Base-by-base conservation (phyloP, 2,113 vertebrate species). In the Cepphus grylle region DNA sequence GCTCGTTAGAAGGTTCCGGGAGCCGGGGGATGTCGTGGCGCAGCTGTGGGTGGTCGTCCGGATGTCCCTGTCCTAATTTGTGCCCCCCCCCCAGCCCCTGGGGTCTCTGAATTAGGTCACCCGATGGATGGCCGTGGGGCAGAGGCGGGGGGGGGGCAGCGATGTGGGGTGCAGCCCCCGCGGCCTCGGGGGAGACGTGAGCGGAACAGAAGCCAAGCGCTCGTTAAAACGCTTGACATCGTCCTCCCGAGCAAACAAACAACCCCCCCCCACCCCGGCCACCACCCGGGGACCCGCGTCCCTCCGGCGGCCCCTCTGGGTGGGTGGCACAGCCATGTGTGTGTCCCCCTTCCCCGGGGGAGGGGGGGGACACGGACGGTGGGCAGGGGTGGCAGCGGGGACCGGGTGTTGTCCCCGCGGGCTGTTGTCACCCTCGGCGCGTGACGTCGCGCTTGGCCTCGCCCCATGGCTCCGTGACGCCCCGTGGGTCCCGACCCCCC, bases 41-140 rank as follows among this genome's bases (percentile, higher is more conserved):
- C 95, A 96, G 94, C 86, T 95, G 97, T 98, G 98, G 98, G 98
- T 98, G 98, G 98, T 98, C 98, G 97, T 8, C 97, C 96, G 95
- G 36, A 74, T 90, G 95, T 97, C 98, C 98, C 97, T 94, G 97
- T 97, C 98, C 98, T 98, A 96, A 96, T 98, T 98, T 98, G 98
- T 98, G 95, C 45, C 63, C n/a, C 65, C 63, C 47, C 32, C 32
- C 49, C 67, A 69, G 56, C 65, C 67, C 87, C 58, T 47, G 42
- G 66, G 42, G 30, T 38, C 79, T 88, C 93, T 21, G 70, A 93
- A 95, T 65, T 93, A 84, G 96, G 93, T 94, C 95, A 94, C 56
- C 42, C 53, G 12, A 15, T 43, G 42, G 25, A 34, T 65, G 90
- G 70, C 82, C 21, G 40, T 40, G 40, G 40, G 40, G 40, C 40